These are phyloP conservation scores for Paralichthys olivaceus DNA, from an alignment of 2,113 vertebrate genomes.

Conservation along the genomic window DNA sequence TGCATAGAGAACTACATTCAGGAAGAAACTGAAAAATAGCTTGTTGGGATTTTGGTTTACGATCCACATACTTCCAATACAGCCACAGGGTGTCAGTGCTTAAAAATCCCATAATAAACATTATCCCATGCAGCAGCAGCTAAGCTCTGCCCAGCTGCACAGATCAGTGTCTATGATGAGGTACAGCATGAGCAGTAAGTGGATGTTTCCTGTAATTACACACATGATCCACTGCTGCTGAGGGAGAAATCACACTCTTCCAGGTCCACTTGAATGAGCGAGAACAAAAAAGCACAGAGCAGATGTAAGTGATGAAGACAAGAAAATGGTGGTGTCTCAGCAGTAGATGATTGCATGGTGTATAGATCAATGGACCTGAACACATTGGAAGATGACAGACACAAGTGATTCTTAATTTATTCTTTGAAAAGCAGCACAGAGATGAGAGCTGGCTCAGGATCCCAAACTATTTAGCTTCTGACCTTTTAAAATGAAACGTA, in stretches of 20 bases:
- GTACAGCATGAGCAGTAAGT: neutral
- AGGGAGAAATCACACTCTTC: slow-evolving; percentile 10
- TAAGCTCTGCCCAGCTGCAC: neutral
- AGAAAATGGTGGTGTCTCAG: too few relatives aligned
- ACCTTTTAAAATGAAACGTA: neutral
- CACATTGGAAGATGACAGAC: neutral
- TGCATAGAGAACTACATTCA: too few relatives aligned
- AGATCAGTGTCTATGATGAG: neutral
- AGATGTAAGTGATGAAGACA: neutral
- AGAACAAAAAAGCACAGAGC: neutral
- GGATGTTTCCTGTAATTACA: neutral
- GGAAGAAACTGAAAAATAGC: too few relatives aligned
- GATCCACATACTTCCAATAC: neutral
- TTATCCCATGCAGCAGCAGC: neutral
- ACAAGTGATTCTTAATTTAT: neutral
- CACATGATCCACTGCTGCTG: slow-evolving; percentile 4
- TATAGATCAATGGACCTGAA: neutral
- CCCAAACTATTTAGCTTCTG: neutral
- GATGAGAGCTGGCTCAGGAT: neutral
- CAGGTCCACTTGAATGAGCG: neutral
- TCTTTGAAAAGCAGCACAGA: neutral
- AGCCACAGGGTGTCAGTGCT: neutral
- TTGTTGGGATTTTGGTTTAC: too few relatives aligned
- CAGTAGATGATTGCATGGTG: neutral
- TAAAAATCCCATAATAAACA: neutral